A percentile compares a stretch with the other conserved stretches of the same genome.
These are phyloP conservation scores for Norana najaformis DNA, from an alignment of 2,888 invertebrate genomes.

Conservation along the genomic window DNA sequence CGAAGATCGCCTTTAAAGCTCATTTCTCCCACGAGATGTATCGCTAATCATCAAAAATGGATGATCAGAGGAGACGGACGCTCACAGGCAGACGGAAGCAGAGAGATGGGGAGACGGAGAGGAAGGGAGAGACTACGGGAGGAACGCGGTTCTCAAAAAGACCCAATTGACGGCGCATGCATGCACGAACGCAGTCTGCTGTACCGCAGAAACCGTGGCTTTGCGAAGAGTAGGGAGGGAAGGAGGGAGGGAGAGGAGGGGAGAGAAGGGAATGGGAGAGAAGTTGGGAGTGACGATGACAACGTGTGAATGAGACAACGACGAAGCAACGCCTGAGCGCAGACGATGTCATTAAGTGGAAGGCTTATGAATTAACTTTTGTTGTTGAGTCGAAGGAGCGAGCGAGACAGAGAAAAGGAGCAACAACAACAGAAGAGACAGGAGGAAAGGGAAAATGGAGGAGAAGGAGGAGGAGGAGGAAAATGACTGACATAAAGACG, in stretches of 20 bases:
- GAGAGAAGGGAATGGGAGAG: conserved; percentile 18
- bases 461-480: conserved; percentile 8
- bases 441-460: background rate
- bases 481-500: background rate
- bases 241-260: background rate
- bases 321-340: background rate
- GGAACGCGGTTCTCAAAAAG: background rate
- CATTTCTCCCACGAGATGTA: conserved; percentile 21
- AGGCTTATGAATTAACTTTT: background rate
- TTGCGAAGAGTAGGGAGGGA: too few species aligned
- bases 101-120: background rate
- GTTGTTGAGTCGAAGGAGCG: background rate
- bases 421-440: background rate
- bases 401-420: background rate
- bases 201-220: background rate
- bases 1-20: background rate
- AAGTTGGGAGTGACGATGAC: background rate
- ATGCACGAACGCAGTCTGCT: background rate
- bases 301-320: conserved; percentile 8
- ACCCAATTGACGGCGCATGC: background rate
- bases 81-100: background rate
- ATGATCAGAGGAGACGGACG: conserved; percentile 7
- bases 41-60: conserved; percentile 24
- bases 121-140: background rate
- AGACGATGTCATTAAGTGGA: background rate